Percentiles rank a stretch among this genome's conserved stretches.
phyloP scores from a whole-genome alignment of 35 echinoderm and acorn worm species.

The Hemicentrotus pulcherrimus region DNA sequence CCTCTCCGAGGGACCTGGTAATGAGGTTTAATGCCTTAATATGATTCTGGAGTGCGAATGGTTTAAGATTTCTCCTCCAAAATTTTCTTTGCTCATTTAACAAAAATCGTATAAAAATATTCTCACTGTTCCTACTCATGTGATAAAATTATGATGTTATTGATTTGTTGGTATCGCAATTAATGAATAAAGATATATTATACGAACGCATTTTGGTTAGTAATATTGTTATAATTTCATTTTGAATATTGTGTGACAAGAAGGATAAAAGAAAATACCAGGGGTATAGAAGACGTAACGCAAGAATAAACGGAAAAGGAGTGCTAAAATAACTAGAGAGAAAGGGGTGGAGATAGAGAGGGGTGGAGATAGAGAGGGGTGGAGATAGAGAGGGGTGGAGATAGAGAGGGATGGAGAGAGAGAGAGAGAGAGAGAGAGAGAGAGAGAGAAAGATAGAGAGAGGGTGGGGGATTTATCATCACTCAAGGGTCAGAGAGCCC shows the following conservation, averaged over 20 bases:
- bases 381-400: not conserved
- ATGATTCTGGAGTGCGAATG: not conserved
- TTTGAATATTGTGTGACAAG: too few relatives aligned
- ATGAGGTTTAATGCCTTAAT: too few relatives aligned
- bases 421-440: not conserved
- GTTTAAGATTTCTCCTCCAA: not conserved
- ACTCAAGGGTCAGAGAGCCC: too few relatives aligned
- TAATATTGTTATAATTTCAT: too few relatives aligned
- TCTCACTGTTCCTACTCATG: not conserved
- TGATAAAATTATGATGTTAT: not conserved
- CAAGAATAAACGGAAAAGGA: too few relatives aligned
- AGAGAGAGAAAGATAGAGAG: not conserved
- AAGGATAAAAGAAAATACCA: too few relatives aligned
- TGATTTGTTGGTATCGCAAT: not conserved
- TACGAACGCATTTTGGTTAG: not conserved
- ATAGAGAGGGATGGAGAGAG: not conserved
- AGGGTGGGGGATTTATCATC: not conserved
- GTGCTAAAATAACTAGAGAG: too few relatives aligned
- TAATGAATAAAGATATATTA: slow-evolving; percentile 5
- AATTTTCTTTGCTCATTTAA: not conserved
- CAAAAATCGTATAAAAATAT: not conserved
- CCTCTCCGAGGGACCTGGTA: too few relatives aligned
- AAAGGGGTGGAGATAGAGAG: too few relatives aligned
- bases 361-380: not conserved
- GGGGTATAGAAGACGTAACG: too few relatives aligned